Evolutionary conservation across 2,888 invertebrate genomes (phyloP).

Genomic region (Bhutanitis thaidina): DNA sequence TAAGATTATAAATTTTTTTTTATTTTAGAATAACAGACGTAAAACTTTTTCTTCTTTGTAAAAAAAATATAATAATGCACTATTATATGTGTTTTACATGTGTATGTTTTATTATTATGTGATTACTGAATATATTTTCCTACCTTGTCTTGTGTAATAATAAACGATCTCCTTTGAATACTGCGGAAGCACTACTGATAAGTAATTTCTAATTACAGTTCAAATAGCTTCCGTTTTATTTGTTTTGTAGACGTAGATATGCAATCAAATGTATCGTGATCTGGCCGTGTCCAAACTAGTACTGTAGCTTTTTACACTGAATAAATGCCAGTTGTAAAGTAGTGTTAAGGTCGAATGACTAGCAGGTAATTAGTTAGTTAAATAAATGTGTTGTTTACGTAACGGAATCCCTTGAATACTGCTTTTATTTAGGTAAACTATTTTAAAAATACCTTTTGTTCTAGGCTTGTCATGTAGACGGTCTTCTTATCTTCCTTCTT

Average conservation of each 20-base stretch:
- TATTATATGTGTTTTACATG: too few species aligned
- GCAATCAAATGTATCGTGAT: not conserved
- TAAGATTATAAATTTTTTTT: too few species aligned
- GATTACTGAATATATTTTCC: too few species aligned
- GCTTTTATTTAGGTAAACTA: too few species aligned
- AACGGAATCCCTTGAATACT: not conserved
- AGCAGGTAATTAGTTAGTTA: conserved; percentile 3
- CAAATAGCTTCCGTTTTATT: not conserved
- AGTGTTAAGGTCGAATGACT: not conserved
- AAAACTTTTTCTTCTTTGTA: too few species aligned
- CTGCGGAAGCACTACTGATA: conserved; percentile 3
- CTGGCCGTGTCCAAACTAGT: not conserved
- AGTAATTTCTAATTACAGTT: not conserved
- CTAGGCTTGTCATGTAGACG: too few species aligned
- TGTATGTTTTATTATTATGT: too few species aligned
- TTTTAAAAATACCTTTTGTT: too few species aligned
- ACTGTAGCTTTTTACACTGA: not conserved
- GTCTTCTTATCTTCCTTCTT: too few species aligned
- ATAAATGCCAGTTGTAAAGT: not conserved
- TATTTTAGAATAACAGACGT: too few species aligned
- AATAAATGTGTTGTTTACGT: not conserved
- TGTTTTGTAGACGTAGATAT: not conserved
- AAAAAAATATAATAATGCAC: too few species aligned
- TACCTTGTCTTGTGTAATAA: not conserved
- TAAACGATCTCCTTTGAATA: not conserved